Evolutionary conservation across 2,888 invertebrate genomes (phyloP).

Genomic region (Habrosyne pyritoides): DNA sequence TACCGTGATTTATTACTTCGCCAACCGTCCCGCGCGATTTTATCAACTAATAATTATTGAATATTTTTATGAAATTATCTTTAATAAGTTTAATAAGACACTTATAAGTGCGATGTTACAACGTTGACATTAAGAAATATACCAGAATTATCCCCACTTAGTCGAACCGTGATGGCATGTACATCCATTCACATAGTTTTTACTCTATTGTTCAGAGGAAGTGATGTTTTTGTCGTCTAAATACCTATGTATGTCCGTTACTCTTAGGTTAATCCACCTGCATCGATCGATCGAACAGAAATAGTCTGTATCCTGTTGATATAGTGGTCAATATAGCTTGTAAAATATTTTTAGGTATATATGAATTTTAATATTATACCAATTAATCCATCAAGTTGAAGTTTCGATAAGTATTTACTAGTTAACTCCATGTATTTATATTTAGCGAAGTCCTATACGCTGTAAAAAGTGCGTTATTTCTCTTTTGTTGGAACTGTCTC

Average conservation of each 20-base stretch:
- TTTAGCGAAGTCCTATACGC: neutral
- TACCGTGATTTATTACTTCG: neutral
- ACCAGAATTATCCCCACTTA: constrained; percentile 17
- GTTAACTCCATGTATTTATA: neutral
- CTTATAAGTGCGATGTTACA: neutral
- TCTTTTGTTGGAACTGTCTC: neutral
- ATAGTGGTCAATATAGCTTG: neutral
- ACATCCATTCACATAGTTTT: constrained; percentile 30
- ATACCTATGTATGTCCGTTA: constrained; percentile 2
- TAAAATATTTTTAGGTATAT: neutral
- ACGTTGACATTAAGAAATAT: constrained; percentile 13
- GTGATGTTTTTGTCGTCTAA: neutral
- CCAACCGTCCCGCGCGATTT: neutral
- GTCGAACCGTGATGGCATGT: constrained; percentile 29
- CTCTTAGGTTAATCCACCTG: neutral
- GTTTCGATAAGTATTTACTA: neutral
- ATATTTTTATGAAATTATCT: constrained; percentile 1
- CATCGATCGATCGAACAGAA: neutral
- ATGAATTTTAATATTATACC: neutral
- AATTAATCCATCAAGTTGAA: neutral
- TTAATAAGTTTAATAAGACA: constrained; percentile 2
- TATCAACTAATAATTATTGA: neutral
- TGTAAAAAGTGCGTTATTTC: neutral
- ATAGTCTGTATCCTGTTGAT: neutral
- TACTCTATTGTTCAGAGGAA: constrained; percentile 26